Evolutionary conservation across 2,113 vertebrate genomes (phyloP).

Genomic region (Ciconia maguari): DNA sequence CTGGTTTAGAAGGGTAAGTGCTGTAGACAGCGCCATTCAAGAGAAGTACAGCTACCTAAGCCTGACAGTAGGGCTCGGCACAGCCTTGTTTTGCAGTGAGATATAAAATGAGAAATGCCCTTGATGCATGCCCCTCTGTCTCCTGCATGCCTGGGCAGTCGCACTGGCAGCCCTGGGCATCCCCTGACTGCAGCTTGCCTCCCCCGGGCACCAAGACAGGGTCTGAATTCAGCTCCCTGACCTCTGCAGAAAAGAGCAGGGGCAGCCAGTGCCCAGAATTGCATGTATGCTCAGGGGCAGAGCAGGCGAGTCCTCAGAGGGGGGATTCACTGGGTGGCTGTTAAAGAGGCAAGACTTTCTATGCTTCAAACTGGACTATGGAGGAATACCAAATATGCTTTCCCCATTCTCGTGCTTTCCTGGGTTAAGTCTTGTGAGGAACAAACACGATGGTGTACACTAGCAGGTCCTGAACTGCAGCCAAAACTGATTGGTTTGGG

Average conservation of each 20-base stretch:
- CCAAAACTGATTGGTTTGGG: background rate
- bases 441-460: background rate
- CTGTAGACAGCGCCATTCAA: background rate
- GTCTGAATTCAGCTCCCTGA: background rate
- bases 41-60: background rate
- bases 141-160: rapidly evolving
- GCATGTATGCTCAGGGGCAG: background rate
- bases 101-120: background rate
- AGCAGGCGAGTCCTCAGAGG: background rate
- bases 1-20: background rate
- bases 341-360: background rate
- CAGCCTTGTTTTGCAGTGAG: background rate
- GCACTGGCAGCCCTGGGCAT: background rate
- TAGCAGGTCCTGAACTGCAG: background rate
- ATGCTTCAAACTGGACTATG: background rate
- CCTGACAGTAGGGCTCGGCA: background rate
- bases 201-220: no score
- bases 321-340: background rate
- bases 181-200: background rate
- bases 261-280: background rate
- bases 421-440: background rate
- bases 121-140: no score
- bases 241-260: background rate
- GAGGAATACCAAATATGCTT: background rate
- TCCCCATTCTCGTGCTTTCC: background rate